Evolutionary conservation across 2,797 vertebrate genomes (phyloP).

Genomic region (Chanos chanos): DNA sequence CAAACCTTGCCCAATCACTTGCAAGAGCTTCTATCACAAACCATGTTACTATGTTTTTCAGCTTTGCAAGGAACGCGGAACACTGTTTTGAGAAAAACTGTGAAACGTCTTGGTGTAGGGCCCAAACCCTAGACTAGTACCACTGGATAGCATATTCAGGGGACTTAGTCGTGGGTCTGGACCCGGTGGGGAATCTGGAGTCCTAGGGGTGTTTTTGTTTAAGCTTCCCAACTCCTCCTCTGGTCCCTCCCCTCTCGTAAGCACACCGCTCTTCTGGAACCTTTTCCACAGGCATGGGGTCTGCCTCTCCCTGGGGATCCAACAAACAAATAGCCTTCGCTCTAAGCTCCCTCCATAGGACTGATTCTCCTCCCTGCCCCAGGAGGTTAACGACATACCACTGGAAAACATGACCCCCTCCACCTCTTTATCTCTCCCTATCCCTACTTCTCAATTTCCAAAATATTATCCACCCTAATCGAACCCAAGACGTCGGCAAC

Average conservation of each 20-base stretch:
- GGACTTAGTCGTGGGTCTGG: constrained; percentile 19
- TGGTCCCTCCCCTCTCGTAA: constrained; percentile 49
- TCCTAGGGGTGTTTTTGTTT: constrained; percentile 57
- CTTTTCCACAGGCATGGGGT: constrained; percentile 67
- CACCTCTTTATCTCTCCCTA: constrained; percentile 32
- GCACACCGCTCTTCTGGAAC: constrained; percentile 67
- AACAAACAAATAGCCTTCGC: constrained; percentile 66
- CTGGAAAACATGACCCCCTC: constrained; percentile 62
- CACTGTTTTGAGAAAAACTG: no score
- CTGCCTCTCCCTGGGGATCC: constrained; percentile 62
- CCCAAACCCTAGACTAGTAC: neutral
- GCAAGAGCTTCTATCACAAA: no score
- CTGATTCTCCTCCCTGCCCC: constrained; percentile 57
- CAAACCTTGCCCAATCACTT: no score
- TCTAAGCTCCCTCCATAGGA: constrained; percentile 62
- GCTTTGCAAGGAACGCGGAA: no score
- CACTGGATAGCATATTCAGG: constrained; percentile 8
- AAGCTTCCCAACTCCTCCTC: constrained; percentile 49
- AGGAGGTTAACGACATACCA: constrained; percentile 77
- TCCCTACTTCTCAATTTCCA: constrained; percentile 31
- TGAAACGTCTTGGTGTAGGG: no score
- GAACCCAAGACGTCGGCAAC: constrained; percentile 17
- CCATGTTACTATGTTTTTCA: no score
- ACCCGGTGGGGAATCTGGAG: constrained; percentile 43
- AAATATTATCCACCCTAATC: constrained; percentile 25